phyloP scores from a whole-genome alignment of 2,888 invertebrate genomes.

The Atherix ibis region DNA sequence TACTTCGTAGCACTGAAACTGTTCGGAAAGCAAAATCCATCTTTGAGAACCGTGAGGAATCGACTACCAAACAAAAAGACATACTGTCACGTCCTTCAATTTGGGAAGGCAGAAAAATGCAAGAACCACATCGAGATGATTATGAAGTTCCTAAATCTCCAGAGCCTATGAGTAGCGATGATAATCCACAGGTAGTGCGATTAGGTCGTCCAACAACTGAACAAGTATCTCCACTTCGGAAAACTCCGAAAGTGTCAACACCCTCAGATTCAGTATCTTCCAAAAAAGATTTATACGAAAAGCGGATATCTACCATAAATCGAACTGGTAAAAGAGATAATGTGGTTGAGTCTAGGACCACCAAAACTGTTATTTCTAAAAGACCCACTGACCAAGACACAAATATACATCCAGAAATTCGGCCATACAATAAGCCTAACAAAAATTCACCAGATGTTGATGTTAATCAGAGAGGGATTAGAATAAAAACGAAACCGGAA shows the following conservation, averaged over 20 bases:
- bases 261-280: constrained; percentile 23
- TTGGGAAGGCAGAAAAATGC: constrained; percentile 25
- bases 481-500: no score
- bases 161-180: background rate
- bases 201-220: no score
- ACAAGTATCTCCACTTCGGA: constrained; percentile 6
- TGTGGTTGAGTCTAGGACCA: no score
- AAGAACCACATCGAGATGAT: no score
- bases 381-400: no score
- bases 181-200: no score
- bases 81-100: constrained; percentile 37
- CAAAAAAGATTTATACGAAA: constrained; percentile 15
- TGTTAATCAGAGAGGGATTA: no score
- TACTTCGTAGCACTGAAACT: constrained; percentile 43
- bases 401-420: no score
- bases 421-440: no score
- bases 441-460: no score
- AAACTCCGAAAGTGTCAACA: constrained; percentile 12
- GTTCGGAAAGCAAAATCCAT: constrained; percentile 53
- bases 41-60: constrained; percentile 46
- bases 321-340: no score
- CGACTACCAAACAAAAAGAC: constrained; percentile 30
- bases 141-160: constrained; percentile 1
- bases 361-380: no score
- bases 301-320: constrained; percentile 18